Evolutionary conservation across 2,888 invertebrate species (phyloP), one percentile per base, ranked within the genome.

Genomic region (Diaprepes abbreviatus): DNA sequence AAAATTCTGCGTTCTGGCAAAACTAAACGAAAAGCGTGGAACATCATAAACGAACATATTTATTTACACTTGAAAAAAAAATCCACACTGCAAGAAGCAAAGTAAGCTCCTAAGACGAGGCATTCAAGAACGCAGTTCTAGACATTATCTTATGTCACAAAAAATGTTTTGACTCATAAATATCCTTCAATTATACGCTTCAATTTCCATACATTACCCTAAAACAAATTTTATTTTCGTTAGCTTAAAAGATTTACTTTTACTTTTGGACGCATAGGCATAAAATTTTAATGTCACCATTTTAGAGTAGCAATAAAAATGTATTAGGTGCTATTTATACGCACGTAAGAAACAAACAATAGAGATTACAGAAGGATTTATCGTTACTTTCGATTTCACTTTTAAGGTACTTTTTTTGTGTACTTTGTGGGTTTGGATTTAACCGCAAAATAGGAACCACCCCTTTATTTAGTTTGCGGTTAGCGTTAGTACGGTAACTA

Each of bases 321-420:
- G 63, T 66, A 57, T 64, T 60, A 38, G 65, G 62, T 43, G 57
- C 35, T 57, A 58, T 68, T 66, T 69, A 50, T 62, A 63, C 40
- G 38, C 50, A 67, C 35, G 38, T 55, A 62, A 55, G 54, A 14
- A 31, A 45, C 36, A 66, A 63, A 66, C 72, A 72, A 71, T 65
- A 48, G 33, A 36, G 17, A 14, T 55, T 52, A 71, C 66, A 63
- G 66, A 62, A 55, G 57, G 62, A 55, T 45, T 45, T 14, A 38
- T 70, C 66, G 65, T n/a, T 43, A 72, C 71, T 74, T 74, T 75
- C 74, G 78, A 76, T 81, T 81, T 81, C 81, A 80, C 81, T 81
- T 81, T 81, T 80, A 78, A 79, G 80, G 79, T 79, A 80, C 73
- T 73, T 54, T 73, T 54, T 64, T 43, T 45, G 70, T 52, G 52